These are phyloP conservation scores for Petrosia ficiformis DNA, from an alignment of 37 sponge, comb jelly and placozoan genomes.

Conservation along the genomic window DNA sequence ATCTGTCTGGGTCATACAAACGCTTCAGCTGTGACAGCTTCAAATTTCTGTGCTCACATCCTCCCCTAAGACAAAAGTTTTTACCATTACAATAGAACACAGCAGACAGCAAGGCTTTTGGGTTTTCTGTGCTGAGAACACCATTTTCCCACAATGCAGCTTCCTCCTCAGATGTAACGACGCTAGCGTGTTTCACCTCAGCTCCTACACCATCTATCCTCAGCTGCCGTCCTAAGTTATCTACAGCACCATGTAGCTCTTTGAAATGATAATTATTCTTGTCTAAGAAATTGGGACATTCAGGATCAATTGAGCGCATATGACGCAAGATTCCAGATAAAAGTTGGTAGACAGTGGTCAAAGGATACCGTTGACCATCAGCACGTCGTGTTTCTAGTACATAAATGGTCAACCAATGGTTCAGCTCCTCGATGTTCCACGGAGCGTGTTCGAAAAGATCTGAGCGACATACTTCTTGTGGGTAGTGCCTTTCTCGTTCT, in stretches of 20 bases:
- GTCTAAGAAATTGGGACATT: slow-evolving; percentile 1
- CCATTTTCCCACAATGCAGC: slow-evolving; percentile 5
- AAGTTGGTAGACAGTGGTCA: neutral
- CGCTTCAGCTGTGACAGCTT: slow-evolving; percentile 22
- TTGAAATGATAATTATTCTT: slow-evolving; percentile 6
- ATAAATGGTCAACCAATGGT: neutral
- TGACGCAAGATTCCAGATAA: neutral
- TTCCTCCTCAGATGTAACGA: slow-evolving; percentile 18
- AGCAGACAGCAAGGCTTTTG: slow-evolving; percentile 16
- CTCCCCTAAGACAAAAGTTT: slow-evolving; percentile 19
- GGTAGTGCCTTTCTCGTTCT: neutral
- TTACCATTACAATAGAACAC: slow-evolving; percentile 28
- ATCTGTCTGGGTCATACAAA: neutral
- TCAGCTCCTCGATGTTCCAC: neutral
- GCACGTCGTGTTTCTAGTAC: neutral
- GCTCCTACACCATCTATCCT: slow-evolving; percentile 20
- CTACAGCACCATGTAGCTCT: slow-evolving; percentile 9
- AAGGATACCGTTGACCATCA: neutral
- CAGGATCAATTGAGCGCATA: neutral
- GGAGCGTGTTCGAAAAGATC: neutral
- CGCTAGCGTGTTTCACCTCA: neutral
- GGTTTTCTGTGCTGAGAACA: slow-evolving; percentile 8
- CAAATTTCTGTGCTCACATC: slow-evolving; percentile 20
- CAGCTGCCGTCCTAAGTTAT: neutral
- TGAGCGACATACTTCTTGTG: neutral